Base-by-base conservation (phyloP, 2,888 invertebrate species). In the Dolichomitus sp. region DNA sequence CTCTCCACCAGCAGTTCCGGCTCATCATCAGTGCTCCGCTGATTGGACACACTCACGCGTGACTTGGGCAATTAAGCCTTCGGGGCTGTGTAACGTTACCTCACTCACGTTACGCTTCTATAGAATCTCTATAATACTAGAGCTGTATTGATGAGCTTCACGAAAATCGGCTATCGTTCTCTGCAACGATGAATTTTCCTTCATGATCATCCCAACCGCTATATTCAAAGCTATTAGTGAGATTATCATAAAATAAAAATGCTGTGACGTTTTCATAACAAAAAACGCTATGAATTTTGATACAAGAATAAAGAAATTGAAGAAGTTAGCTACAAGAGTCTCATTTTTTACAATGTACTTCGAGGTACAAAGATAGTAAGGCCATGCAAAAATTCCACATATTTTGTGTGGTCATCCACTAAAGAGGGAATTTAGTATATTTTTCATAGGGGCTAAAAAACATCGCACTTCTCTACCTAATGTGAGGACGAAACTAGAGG, bases 11-110 rank as follows among this genome's bases (percentile, higher is more conserved):
- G 70, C 48, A 57, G 77, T 68, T 66, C 66, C 77, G 81, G 70
- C 77, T 82, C 76, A 81, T 85, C 73, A 86, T 86, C 82, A 80
- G 79, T 80, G 78, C 63, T 48, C 19, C 76, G 79, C 83, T 86
- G 87, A 88, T 89, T 85, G 87, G 86, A 85, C 86, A 87, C 83
- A 84, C 80, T 85, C 83, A 84, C 80, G 87, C 84, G 83, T 83
- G 80, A 68, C 75, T 76, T 63, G 80, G 73, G 73, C 85, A 86
- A 88, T 88, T 87, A 88, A 87, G 86, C 84, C 80, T 79, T 74
- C 81, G 76, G 61, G 80, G 50, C 52, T 68, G 50, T 75, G 66
- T 59, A 59, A 75, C 73, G 63, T 57, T 50, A 27, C 63, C 27
- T 52, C 33, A 45, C 77, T 65, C 75, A 50, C 59, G 52, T 48